Conservation (phyloP, 2,113 vertebrate species). For the Ammodramus savannarum region DNA sequence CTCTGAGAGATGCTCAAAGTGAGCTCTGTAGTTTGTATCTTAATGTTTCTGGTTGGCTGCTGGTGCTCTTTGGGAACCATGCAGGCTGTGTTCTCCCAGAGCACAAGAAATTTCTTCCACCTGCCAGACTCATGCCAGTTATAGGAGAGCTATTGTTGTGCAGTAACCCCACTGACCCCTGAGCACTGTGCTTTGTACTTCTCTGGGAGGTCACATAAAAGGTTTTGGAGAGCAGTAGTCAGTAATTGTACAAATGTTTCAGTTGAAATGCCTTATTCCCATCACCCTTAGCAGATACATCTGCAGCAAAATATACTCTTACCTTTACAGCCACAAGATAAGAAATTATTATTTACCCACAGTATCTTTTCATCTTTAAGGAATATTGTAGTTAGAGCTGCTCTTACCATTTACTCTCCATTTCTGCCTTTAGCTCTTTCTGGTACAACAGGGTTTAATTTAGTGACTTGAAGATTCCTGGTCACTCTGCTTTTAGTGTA, state of each 20-base stretch:
- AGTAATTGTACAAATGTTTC: not conserved
- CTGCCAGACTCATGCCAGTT: constrained; percentile 23
- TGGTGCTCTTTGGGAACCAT: constrained; percentile 36
- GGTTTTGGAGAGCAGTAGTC: constrained; percentile 12
- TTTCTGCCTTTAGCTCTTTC: not conserved
- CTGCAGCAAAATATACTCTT: not conserved
- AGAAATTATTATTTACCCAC: not conserved
- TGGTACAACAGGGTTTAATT: not conserved
- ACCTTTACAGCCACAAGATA: not conserved
- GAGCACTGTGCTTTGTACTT: constrained; percentile 26
- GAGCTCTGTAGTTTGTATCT: not conserved
- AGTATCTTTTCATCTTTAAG: not conserved
- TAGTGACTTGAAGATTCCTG: not conserved
- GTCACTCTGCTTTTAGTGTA: not conserved
- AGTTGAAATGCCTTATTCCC: not conserved
- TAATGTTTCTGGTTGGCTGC: constrained; percentile 31
- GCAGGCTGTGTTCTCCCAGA: constrained; percentile 32
- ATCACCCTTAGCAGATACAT: not conserved
- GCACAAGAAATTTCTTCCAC: constrained; percentile 32
- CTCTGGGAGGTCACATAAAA: not conserved
- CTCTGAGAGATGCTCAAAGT: not conserved
- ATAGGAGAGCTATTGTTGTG: constrained; percentile 27
- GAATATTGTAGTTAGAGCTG: not conserved
- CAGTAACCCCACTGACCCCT: constrained; percentile 16
- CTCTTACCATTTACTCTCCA: not conserved